Base-by-base conservation (phyloP, 2,797 vertebrate genomes). In the Eulemur albifrons region DNA sequence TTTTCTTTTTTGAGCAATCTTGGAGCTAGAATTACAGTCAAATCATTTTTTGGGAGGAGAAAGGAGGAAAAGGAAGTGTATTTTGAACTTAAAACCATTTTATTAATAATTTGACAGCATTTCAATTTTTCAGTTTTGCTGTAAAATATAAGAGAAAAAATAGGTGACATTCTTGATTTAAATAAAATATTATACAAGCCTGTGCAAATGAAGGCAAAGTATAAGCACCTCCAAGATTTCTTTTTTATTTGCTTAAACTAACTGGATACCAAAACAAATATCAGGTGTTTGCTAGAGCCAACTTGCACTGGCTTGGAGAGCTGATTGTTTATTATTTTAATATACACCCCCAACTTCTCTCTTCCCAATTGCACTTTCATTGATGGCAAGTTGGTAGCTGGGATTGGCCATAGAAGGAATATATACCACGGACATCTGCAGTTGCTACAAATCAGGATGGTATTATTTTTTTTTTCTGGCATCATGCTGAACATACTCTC, bases 31-130 rank as follows among this genome's bases (percentile, higher is more conserved):
- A 88, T 97, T 98, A 97, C 95, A 98, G 79, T 95, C 95, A 97
- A 93, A 96, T 79, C 3, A 87, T 87, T 96, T 98, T 98, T 98
- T 98, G 97, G 97, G 97, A 97, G 92, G 61, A 63, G 12, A 40
- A 84, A 88, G 57, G 32, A 88, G 12, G 21, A 75, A 88, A n/a
- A 8, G 7, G 14, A 98, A 98, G 88, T 91, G 95, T 61, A 45
- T 95, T 97, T 94, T 93, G 96, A 98, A 96, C 96, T 93, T 23
- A 97, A 97, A 96, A 76, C 15, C 38, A 94, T 84, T 48, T 30
- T 80, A 59, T 27, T 59, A 59, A 59, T 59, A 82, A 88, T n/a
- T 45, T 38, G 87, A 76, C n/a, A 97, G 59, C 18, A 30, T 63
- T 63, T 92, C 38, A 97, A 95, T 96, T 92, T 95, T 52, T 97